Percentiles rank a stretch among this genome's conserved stretches.
Evolutionary conservation across 2,888 invertebrate species (phyloP).

Genomic region (Meiosimyza decipiens): DNA sequence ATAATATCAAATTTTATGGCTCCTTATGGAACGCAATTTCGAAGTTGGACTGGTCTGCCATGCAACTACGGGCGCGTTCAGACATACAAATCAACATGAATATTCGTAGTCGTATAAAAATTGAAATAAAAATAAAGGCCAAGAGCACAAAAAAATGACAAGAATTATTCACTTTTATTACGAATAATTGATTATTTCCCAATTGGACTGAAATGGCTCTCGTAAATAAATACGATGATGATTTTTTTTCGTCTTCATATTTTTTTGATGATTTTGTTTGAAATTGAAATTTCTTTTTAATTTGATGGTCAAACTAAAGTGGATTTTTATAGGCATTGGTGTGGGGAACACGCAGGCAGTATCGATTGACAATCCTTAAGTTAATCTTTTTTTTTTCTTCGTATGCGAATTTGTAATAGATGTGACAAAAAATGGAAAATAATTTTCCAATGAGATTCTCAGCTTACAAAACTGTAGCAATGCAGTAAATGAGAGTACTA

Average conservation of each 20-base stretch:
- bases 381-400: too few species aligned
- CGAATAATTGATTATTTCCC: conserved; percentile 33
- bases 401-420: too few species aligned
- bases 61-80: background rate
- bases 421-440: too few species aligned
- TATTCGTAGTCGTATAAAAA: background rate
- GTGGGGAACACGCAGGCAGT: background rate
- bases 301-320: conserved; percentile 20
- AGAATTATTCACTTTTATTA: conserved; percentile 26
- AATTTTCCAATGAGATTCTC: too few species aligned
- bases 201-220: conserved; percentile 15
- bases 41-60: too few species aligned
- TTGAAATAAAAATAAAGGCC: background rate
- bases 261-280: conserved; percentile 14
- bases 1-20: conserved; percentile 25
- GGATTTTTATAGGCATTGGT: background rate
- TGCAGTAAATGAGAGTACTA: too few species aligned
- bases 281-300: conserved; percentile 24
- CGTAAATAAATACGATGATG: conserved; percentile 7
- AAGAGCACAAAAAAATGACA: background rate
- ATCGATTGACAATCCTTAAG: too few species aligned
- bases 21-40: background rate
- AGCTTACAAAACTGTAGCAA: too few species aligned
- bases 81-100: conserved; percentile 5
- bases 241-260: background rate